phyloP scores from a whole-genome alignment of 2,797 vertebrate species.

The Lepidocolaptes lacrymiger region DNA sequence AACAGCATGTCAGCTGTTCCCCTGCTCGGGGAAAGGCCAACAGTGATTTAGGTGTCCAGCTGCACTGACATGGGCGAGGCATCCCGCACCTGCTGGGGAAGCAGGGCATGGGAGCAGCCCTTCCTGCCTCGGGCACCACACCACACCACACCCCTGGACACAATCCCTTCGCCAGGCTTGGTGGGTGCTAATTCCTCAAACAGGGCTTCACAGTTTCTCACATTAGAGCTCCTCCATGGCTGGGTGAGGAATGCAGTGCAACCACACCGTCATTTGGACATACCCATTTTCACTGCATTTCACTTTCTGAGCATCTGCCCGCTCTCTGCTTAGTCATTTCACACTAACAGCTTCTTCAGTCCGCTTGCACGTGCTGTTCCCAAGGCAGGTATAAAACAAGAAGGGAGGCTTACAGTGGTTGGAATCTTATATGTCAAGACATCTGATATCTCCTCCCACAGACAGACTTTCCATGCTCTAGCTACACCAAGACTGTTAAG shows the following conservation, averaged over 20 bases:
- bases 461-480: neutral
- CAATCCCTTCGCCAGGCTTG: fast-evolving
- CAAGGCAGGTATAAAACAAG: neutral
- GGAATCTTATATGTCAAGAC: neutral
- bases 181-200: neutral
- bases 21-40: too few species aligned
- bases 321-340: neutral
- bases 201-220: fast-evolving
- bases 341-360: neutral
- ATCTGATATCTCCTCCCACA: neutral
- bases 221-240: neutral
- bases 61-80: neutral
- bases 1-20: fast-evolving
- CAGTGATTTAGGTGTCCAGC: neutral
- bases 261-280: neutral
- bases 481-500: neutral
- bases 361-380: neutral
- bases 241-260: neutral
- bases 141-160: fast-evolving
- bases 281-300: neutral
- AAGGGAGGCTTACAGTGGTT: neutral
- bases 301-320: neutral
- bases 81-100: too few species aligned
- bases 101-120: neutral
- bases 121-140: neutral